Conservation (phyloP, 2,113 vertebrate species). For the Actenoides hombroni region DNA sequence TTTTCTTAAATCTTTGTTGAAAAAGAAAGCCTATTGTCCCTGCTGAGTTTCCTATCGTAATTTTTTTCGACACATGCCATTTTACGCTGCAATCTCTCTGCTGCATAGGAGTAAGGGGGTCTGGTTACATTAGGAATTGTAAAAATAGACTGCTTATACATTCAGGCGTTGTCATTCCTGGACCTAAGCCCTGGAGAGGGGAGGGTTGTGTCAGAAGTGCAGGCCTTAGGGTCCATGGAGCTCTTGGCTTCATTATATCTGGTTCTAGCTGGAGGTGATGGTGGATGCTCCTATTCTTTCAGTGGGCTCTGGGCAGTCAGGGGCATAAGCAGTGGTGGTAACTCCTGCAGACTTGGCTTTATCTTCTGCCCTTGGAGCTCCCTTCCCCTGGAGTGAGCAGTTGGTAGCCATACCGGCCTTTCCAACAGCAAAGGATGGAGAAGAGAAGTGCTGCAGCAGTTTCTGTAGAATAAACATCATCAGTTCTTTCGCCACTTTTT, state of each 20-base stretch:
- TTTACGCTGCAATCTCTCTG: background rate
- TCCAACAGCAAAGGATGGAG: background rate
- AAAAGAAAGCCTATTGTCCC: constrained; percentile 2
- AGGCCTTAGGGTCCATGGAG: background rate
- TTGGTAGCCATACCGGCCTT: background rate
- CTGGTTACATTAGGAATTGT: background rate
- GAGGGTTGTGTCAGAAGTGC: background rate
- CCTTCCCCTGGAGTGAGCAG: background rate
- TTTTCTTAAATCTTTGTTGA: background rate
- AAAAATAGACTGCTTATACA: background rate
- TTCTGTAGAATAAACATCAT: background rate
- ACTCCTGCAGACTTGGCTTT: background rate
- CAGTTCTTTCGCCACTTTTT: background rate
- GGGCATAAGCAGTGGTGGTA: background rate
- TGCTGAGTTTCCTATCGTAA: background rate
- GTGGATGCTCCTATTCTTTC: background rate
- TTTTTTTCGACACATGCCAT: background rate
- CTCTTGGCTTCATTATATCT: background rate
- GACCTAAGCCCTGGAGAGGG: background rate
- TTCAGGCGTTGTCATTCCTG: background rate
- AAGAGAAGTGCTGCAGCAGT: background rate
- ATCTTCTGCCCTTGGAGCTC: background rate
- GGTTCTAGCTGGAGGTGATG: background rate
- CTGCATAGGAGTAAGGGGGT: background rate
- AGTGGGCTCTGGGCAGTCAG: background rate